These are phyloP conservation scores for Gulo gulo DNA, from an alignment of 2,113 vertebrate genomes.

Conservation along the genomic window DNA sequence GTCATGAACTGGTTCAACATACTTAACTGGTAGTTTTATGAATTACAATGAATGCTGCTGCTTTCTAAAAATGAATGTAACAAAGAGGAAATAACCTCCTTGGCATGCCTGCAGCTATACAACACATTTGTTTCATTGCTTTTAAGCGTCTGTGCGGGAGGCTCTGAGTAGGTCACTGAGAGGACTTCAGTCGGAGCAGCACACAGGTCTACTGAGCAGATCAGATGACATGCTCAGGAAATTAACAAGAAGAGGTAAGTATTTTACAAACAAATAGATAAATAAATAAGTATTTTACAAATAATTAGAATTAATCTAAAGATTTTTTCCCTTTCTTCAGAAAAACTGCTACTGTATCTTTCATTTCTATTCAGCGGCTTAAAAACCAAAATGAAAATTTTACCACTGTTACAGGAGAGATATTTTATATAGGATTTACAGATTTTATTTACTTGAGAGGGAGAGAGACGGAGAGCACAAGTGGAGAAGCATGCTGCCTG, in stretches of 20 bases:
- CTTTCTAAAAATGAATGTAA: conserved; percentile 31
- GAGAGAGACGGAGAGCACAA: neutral
- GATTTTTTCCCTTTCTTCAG: conserved; percentile 11
- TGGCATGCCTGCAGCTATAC: conserved; percentile 65
- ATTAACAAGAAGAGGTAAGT: neutral
- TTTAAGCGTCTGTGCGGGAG: conserved; percentile 54
- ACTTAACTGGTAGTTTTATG: conserved; percentile 37
- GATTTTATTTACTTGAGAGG: neutral
- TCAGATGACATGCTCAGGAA: neutral
- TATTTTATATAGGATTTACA: conserved; percentile 24
- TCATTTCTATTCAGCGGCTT: conserved; percentile 38
- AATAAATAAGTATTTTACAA: neutral
- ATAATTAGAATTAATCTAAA: neutral
- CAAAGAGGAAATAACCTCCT: conserved; percentile 68
- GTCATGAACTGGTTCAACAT: conserved; percentile 15
- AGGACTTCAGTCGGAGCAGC: conserved; percentile 26
- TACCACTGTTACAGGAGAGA: conserved; percentile 5
- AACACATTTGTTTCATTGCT: conserved; percentile 60
- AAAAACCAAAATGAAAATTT: conserved; percentile 47
- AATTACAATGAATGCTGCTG: conserved; percentile 19
- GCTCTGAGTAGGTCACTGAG: conserved; percentile 61
- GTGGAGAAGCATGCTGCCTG: neutral
- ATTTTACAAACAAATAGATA: neutral
- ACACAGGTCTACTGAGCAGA: conserved; percentile 20
- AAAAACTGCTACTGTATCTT: conserved; percentile 38